These are phyloP conservation scores for Leptinotarsa rubiginosa DNA, from an alignment of 2,888 invertebrate genomes.

Conservation along the genomic window DNA sequence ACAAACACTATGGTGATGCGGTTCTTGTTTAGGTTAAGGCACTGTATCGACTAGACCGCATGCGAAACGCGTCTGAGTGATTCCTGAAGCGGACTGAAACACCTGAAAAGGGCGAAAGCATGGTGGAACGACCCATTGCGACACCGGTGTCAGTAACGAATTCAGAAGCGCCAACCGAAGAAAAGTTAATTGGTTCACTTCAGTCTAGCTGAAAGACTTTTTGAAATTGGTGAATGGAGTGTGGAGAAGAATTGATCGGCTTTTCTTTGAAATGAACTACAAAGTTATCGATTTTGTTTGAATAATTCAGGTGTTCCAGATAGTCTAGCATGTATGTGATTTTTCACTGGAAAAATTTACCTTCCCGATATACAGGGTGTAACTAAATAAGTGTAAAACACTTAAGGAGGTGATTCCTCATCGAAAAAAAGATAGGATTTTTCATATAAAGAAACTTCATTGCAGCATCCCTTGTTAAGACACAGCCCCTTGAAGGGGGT, in stretches of 20 bases:
- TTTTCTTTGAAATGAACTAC: constrained; percentile 28
- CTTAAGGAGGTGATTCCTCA: no score
- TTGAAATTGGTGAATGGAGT: constrained; percentile 33
- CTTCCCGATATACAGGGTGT: no score
- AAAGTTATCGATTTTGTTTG: constrained; percentile 32
- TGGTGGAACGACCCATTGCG: constrained; percentile 42
- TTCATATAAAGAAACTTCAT: no score
- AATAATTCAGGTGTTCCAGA: constrained; percentile 34
- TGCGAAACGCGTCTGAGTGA: constrained; percentile 28
- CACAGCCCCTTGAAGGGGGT: no score
- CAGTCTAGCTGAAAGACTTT: constrained; percentile 21
- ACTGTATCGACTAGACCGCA: constrained; percentile 25
- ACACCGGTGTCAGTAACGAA: constrained; percentile 50
- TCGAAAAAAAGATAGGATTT: no score
- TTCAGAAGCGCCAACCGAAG: constrained; percentile 42
- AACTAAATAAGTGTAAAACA: no score
- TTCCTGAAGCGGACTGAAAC: constrained; percentile 41
- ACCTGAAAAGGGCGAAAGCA: constrained; percentile 39
- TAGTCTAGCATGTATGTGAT: constrained; percentile 35
- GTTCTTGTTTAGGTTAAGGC: constrained; percentile 26
- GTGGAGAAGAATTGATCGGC: constrained; percentile 17
- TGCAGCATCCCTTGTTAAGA: no score
- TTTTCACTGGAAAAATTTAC: constrained; percentile 18
- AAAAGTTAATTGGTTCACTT: constrained; percentile 35
- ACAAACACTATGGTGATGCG: neutral